Evolutionary conservation across 2,113 vertebrate genomes (phyloP).

Genomic region (Steatornis caripensis): DNA sequence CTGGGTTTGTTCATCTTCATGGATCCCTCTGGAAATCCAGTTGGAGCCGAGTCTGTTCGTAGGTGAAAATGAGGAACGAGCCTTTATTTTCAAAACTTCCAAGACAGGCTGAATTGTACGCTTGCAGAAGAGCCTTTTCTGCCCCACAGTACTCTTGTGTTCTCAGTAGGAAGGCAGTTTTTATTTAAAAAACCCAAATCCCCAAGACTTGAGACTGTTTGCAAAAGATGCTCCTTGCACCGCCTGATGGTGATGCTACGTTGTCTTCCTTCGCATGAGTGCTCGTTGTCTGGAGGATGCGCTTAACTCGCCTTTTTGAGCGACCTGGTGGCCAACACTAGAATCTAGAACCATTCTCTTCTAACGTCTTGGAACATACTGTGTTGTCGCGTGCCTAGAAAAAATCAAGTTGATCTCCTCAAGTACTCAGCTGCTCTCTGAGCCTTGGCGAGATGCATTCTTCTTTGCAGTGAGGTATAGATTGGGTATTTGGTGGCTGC

Average conservation of each 20-base stretch:
- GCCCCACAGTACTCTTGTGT: accelerated
- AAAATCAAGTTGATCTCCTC: too few species aligned
- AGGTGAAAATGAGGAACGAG: neutral
- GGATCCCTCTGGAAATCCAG: neutral
- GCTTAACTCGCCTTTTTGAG: neutral
- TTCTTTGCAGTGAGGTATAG: neutral
- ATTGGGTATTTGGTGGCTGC: too few species aligned
- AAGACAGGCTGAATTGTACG: accelerated
- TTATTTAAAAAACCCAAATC: neutral
- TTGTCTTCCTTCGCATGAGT: neutral
- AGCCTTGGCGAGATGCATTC: accelerated
- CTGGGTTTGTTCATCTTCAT: neutral
- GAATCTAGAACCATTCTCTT: neutral
- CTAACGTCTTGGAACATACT: too few species aligned
- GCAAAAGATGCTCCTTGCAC: neutral
- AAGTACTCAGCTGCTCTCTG: neutral
- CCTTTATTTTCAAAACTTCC: neutral
- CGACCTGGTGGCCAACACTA: neutral
- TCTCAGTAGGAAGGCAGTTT: neutral
- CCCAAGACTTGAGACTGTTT: too few species aligned
- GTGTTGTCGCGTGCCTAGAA: neutral
- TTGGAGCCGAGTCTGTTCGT: neutral
- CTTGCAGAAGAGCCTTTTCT: too few species aligned
- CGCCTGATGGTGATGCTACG: accelerated
- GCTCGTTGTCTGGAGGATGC: neutral